Evolutionary conservation across 2,797 vertebrate genomes (phyloP), one percentile per base, ranked within the genome.

Genomic region (Melanotaenia boesemani): DNA sequence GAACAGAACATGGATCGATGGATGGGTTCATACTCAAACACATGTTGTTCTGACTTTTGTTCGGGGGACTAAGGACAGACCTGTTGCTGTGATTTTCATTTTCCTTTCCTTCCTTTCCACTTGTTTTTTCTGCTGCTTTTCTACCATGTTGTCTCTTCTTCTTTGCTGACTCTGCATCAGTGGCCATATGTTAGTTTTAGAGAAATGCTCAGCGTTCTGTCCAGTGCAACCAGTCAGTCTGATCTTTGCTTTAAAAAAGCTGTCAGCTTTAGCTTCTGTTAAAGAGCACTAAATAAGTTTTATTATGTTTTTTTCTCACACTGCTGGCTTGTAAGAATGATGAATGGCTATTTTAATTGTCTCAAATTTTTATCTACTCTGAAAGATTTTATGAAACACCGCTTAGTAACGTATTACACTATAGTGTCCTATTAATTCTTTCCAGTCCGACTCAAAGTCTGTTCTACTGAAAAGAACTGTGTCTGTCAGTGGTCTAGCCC

Each of bases 321-420:
- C 73, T 20, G 81, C 71, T 56, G 6, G 50, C 76, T 85, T 81
- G 70, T 67, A 55, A 76, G 76, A 78, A 82, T 88, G 90, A 92
- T 91, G 81, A 92, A 90, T 91, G 84, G 60, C 74, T 89, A 71
- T 82, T 89, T 88, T 86, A 92, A 93, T 91, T 90, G 90, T 91
- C 89, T 91, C 85, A 90, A 90, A 93, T 92, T 92, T 89, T 89
- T 91, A 90, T 88, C 80, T 87, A 80, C 86, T 86, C 70, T 80
- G 74, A 89, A 89, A 85, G 83, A 91, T 81, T 91, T 84, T 90
- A 88, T 91, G 91, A 91, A 91, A 91, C 87, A 74, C 83, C 15
- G 85, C 86, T 89, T 87, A 86, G 87, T 88, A 89, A 89, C 89
- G 90, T 48, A 79, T 91, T 90, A 90, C 84, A 84, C 91, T 89